Percentiles rank a stretch among this genome's conserved stretches.
These are phyloP conservation scores for Notiomystis cincta DNA, from an alignment of 2,113 vertebrate genomes.

Conservation along the genomic window DNA sequence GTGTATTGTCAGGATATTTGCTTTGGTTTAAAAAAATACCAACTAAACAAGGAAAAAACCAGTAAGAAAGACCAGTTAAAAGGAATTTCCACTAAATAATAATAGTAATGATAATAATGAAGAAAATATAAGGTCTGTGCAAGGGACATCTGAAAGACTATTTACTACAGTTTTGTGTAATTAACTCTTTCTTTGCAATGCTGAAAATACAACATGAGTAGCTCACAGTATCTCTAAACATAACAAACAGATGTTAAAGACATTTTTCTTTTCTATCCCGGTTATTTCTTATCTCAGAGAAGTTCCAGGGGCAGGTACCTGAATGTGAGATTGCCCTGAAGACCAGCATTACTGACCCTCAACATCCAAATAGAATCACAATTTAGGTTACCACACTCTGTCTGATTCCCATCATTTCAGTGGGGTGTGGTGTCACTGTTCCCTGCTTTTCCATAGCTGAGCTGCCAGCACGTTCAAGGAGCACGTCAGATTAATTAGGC, in stretches of 20 bases:
- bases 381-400: not conserved
- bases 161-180: not conserved
- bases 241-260: not conserved
- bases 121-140: not conserved
- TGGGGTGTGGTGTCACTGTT: not conserved
- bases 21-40: not conserved
- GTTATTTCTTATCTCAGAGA: not conserved
- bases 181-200: not conserved
- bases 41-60: not conserved
- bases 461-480: not conserved
- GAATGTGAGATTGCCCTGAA: not conserved
- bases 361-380: fast-evolving
- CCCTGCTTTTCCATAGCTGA: not conserved
- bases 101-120: not conserved
- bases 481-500: not conserved
- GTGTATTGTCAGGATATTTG: not conserved
- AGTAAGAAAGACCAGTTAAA: not conserved
- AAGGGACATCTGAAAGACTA: not conserved
- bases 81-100: not conserved
- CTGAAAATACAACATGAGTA: not conserved
- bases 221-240: not conserved
- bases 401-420: not conserved
- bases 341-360: not conserved
- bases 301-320: not conserved
- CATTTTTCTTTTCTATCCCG: not conserved